Evolutionary conservation across 23 tunicate genomes (phyloP), one percentile per base, ranked within the genome.

Genomic region (Aplidium turbinatum): DNA sequence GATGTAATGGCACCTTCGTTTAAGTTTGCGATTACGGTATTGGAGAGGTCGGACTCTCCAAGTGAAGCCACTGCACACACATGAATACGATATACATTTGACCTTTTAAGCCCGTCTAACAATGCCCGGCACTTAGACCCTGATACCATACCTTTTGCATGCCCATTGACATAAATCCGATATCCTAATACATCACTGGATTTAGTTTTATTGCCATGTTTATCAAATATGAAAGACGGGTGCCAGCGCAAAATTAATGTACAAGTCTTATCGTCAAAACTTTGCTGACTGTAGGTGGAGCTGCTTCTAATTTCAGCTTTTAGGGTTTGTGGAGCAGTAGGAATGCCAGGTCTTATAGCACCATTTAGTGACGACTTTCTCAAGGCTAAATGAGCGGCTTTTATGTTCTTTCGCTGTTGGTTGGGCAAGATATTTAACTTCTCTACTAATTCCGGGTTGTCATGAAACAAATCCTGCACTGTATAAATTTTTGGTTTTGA

Each of bases 141-240:
- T 18, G 75, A 82, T 3, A 94, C 95, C 90, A 84, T 84, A 2
- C 99, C 99, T 55, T 87, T 94, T 11, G 95, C 86, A 21, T 86
- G 95, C 1, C 95, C 87, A 62, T 94, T 94, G 1, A 94, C 99
- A 61, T 94, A 87, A 31, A 94, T 94, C 30, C 99, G 82, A 57
- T 46, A 88, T 7, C 98, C 98, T 42, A 92, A 47, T 25, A 92
- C 73, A 27, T 57, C 48, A 0, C 68, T 82, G 4, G 56, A 47
- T 65, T 75, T 65, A 27, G 61, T 27, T 50, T 79, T 76, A 35
- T 74, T 81, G 7, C 98, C 98, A 30, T 92, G 82, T 79, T 85
- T 85, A 31, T 92, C 87, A 33, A 34, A 92, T 33, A 85, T 31
- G 22, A 79, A 70, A 9, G 86, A 40, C 5, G 98, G 92, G 29